Percentiles rank a stretch among this genome's conserved stretches.
Evolutionary conservation across 2,113 vertebrate genomes (phyloP).

Genomic region (Gavia stellata): DNA sequence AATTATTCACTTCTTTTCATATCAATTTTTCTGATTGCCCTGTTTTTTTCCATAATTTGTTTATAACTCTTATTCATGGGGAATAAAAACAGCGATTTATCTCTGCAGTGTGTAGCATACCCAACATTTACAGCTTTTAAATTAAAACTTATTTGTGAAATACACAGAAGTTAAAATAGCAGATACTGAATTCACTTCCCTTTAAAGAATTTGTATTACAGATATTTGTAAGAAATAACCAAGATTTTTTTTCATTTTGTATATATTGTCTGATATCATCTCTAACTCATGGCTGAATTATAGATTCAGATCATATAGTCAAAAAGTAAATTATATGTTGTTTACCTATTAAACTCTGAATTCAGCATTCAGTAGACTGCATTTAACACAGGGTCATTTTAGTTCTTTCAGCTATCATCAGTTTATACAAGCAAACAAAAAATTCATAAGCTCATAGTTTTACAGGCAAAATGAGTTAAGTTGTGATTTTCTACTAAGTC

Average conservation of each 20-base stretch:
- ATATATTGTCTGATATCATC: not conserved
- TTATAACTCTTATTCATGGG: not conserved
- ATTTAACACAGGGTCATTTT: not conserved
- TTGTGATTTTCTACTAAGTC: not conserved
- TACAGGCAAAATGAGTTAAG: not conserved
- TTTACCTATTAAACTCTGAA: not conserved
- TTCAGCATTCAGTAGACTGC: not conserved
- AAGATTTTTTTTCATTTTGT: not conserved
- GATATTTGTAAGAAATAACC: not conserved
- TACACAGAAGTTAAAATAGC: not conserved
- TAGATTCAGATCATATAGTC: not conserved
- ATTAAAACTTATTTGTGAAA: not conserved
- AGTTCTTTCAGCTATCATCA: not conserved
- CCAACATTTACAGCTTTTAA: not conserved
- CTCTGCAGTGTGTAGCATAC: not conserved
- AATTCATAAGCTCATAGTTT: not conserved
- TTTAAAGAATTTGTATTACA: not conserved
- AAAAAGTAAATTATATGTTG: not conserved
- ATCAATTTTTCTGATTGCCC: not conserved
- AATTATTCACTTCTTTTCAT: slow-evolving; percentile 25
- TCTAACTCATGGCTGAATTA: not conserved
- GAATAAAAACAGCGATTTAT: not conserved
- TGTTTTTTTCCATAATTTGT: not conserved
- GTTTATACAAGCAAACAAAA: not conserved
- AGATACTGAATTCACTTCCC: not conserved